Percentiles rank a stretch among this genome's conserved stretches.
These are phyloP conservation scores for Machimus rusticus DNA, from an alignment of 2,888 invertebrate species.

Conservation along the genomic window DNA sequence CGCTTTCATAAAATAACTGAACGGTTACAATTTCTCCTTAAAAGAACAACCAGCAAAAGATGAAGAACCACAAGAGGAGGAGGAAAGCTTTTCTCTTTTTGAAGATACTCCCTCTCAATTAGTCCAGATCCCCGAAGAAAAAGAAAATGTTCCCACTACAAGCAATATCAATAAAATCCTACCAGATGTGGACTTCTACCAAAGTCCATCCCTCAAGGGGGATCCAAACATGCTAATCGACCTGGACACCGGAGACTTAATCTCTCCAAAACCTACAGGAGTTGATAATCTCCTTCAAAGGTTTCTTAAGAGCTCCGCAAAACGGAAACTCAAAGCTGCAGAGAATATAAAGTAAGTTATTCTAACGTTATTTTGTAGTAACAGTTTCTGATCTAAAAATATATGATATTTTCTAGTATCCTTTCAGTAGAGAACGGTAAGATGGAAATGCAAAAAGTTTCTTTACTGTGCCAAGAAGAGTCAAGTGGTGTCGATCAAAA, in stretches of 20 bases:
- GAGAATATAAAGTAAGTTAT: constrained; percentile 62
- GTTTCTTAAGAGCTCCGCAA: constrained; percentile 73
- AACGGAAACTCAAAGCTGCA: constrained; percentile 66
- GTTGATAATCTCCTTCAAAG: constrained; percentile 74
- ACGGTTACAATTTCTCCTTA: neutral
- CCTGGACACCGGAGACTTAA: constrained; percentile 65
- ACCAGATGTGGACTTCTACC: constrained; percentile 38
- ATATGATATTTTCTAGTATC: constrained; percentile 57
- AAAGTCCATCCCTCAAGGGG: constrained; percentile 66
- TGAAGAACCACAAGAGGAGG: neutral
- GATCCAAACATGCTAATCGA: constrained; percentile 68
- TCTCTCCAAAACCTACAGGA: constrained; percentile 64
- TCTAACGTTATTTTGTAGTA: neutral
- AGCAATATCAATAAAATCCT: neutral
- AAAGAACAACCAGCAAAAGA: neutral
- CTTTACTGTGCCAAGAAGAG: neutral
- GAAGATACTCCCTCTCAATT: neutral
- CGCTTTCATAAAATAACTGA: neutral
- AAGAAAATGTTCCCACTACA: neutral
- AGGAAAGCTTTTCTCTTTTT: neutral
- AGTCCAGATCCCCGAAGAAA: neutral
- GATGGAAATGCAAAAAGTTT: constrained; percentile 56
- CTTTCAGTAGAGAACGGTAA: constrained; percentile 62
- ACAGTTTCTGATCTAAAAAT: neutral
- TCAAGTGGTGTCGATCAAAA: constrained; percentile 55